Base-by-base conservation (phyloP, 1,140 invertebrate species). In the Brachystomella parvula region DNA sequence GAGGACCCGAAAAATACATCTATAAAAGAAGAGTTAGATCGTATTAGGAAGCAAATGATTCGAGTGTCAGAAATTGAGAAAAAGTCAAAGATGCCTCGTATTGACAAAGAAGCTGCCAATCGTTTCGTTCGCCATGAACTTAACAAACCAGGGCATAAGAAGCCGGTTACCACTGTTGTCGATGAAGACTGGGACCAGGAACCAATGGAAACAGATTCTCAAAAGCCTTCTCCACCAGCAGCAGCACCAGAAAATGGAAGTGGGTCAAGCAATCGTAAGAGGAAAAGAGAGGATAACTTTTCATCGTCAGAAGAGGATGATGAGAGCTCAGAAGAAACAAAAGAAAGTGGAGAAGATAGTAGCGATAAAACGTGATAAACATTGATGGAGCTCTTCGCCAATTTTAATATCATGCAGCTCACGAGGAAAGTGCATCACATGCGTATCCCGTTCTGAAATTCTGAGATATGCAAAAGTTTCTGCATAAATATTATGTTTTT, bases 11-110 rank as follows among this genome's bases (percentile, higher is more conserved):
- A 71, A 17, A 60, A 17, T 17, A 71, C 70, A 28, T 31, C 24
- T 39, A 64, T 74, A 3, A 72, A 71, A 59, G 65, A 73, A 21
- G 73, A 74, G 28, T 39, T 74, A 15, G 68, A 71, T n/a, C 44
- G 71, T 61, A 68, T 74, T 19, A 70, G 69, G 29, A 47, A 63
- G 24, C 58, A 67, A 44, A 72, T 67, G 61, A n/a, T 63, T 12
- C 30, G 71, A n/a, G 33, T 69, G 1, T 65, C 72, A 56, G 28
- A 62, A 47, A 74, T 74, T 47, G 60, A 35, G 15, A 69, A 74
- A 24, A 72, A 65, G 49, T 47, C 35, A 26, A 63, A 65, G 39
- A 64, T 63, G 61, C 61, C 64, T 2, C 33, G 66, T 24, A 59
- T 73, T 29, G 57, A 70, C n/a, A 66, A 65, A 49, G 69, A 58